Evolutionary conservation across 2,113 vertebrate genomes (phyloP), one percentile per base, ranked within the genome.

Genomic region (Actenoides lindsayi): DNA sequence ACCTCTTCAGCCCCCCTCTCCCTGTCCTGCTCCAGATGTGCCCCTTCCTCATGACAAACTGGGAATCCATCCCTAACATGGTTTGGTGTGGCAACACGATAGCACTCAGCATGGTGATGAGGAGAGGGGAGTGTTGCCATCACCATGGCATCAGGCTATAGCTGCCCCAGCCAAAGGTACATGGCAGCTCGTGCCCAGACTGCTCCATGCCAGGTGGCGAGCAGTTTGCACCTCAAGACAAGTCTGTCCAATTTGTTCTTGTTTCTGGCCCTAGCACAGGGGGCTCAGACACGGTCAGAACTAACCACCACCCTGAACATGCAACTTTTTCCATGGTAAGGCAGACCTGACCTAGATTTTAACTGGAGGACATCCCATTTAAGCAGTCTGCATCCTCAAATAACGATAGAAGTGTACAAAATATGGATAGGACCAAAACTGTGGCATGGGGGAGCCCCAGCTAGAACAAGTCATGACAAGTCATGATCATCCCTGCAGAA

Each of bases 41-140:
- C 14, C 24, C 25, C 11, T 84, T 75, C 28, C 56, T 39, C 5
- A 1, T 17, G n/a, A n/a, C 23, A 17, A 2, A 1, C 18, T 0
- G 0, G 24, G 37, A 44, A 57, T 33, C 54, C 2, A 1, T 44
- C 13, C 16, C 30, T 9, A 23, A 0, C 19, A 4, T 0, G 5
- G 25, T n/a, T 31, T 70, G 62, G 33, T 13, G 10, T 11, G 20
- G 41, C 37, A 33, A 57, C 33, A 21, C 0, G 1, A 50, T 16
- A 16, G 46, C 25, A 60, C 13, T 41, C 3, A 5, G 25, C 35
- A 21, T 1, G 1, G 23, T 17, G 6, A 9, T 15, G 30, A 87
- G 54, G 37, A 54, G 44, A 53, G 16, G 14, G 35, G 11, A 78
- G 9, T 2, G 17, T 28, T 39, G n/a, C 57, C 46, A 24, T 56